These are phyloP conservation scores for Chelidonichthys spinosus DNA, from an alignment of 2,797 vertebrate genomes.

Conservation along the genomic window DNA sequence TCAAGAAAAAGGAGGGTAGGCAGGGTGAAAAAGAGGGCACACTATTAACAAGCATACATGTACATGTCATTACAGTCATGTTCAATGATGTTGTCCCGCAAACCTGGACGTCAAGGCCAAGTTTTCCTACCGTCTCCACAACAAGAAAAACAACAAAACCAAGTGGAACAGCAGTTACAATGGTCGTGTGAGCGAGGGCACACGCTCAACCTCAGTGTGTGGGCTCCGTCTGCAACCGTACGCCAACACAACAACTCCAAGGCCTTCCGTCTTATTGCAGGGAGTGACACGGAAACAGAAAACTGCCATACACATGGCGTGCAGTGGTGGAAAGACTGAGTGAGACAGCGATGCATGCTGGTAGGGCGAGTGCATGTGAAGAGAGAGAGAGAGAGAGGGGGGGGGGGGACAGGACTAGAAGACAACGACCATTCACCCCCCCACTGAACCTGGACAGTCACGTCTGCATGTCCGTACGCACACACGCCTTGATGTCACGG, in stretches of 20 bases:
- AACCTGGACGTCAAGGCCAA: conserved; percentile 39
- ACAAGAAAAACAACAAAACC: background rate
- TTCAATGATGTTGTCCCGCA: conserved; percentile 12
- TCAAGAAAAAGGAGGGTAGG: background rate
- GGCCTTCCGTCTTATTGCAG: conserved; percentile 22
- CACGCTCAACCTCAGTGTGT: conserved; percentile 23
- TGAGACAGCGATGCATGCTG: conserved; percentile 70
- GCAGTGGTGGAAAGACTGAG: conserved; percentile 56
- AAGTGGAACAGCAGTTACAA: conserved; percentile 27
- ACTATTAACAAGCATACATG: conserved; percentile 28
- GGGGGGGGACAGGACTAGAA: conserved; percentile 55
- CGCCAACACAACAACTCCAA: conserved; percentile 30
- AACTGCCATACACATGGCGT: conserved; percentile 48
- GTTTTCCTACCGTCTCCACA: conserved; percentile 32
- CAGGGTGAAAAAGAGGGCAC: background rate
- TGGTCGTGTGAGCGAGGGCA: conserved; percentile 27
- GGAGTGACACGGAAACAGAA: conserved; percentile 53
- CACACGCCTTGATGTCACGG: conserved; percentile 49
- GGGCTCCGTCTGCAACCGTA: conserved; percentile 24
- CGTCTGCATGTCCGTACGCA: conserved; percentile 17
- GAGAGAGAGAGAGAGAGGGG: background rate
- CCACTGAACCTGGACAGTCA: conserved; percentile 36
- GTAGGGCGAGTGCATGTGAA: conserved; percentile 50
- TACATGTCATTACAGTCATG: conserved; percentile 2
- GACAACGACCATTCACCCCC: conserved; percentile 43